Evolutionary conservation across 2,113 vertebrate species (phyloP).

Genomic region (Odocoileus hemionus): DNA sequence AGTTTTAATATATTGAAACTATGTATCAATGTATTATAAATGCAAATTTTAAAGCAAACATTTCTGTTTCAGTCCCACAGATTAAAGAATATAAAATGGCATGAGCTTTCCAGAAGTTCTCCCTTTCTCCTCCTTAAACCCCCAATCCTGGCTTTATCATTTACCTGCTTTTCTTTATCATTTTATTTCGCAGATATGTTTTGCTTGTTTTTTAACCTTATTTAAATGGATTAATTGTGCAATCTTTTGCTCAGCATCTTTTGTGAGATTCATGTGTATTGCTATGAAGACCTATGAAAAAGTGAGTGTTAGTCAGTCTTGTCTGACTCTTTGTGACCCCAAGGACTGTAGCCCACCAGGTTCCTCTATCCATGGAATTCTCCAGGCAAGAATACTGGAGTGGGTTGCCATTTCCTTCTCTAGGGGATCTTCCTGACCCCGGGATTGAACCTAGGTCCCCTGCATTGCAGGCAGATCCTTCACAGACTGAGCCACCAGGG

Average conservation of each 20-base stretch:
- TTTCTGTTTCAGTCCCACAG: background rate
- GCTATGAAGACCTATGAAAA: background rate
- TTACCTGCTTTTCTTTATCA: background rate
- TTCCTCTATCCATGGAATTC: background rate
- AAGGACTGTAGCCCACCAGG: background rate
- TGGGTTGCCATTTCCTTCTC: background rate
- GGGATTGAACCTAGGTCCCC: background rate
- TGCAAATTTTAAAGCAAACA: background rate
- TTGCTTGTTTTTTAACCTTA: background rate
- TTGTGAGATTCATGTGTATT: background rate
- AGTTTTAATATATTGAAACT: background rate
- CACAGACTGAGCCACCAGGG: background rate
- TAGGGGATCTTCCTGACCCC: background rate
- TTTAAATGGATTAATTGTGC: background rate
- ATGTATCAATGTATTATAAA: background rate
- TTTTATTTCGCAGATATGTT: background rate
- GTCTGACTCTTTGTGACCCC: background rate
- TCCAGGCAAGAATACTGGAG: background rate
- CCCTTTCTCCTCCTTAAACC: background rate
- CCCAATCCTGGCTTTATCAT: background rate
- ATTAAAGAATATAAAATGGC: background rate
- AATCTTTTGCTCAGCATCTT: background rate
- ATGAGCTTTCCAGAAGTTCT: background rate
- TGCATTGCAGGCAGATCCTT: background rate
- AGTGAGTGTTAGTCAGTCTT: background rate